These are phyloP conservation scores for Drosophila albomicans DNA, from an alignment of 1,140 invertebrate genomes.

Conservation along the genomic window DNA sequence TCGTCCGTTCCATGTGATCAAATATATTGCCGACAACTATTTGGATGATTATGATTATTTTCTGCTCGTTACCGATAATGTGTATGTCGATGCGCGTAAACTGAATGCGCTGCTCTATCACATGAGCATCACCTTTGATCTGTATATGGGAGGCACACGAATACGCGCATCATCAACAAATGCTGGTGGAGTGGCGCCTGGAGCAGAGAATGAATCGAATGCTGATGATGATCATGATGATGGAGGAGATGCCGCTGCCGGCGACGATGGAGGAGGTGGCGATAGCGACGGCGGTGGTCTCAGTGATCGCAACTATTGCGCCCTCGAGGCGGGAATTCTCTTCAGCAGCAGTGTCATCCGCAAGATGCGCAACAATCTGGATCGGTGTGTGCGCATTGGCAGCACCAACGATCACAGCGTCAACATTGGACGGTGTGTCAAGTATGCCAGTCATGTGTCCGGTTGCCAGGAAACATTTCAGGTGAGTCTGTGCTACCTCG, in stretches of 20 bases:
- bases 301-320: conserved; percentile 82
- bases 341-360: conserved; percentile 91
- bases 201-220: conserved; percentile 4
- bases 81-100: conserved; percentile 91
- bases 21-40: conserved; percentile 95
- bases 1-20: conserved; percentile 93
- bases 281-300: conserved; percentile 19
- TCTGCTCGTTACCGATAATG: conserved; percentile 92
- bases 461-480: conserved; percentile 86
- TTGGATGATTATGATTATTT: conserved; percentile 96
- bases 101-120: conserved; percentile 89
- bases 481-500: conserved; percentile 72
- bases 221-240: conserved; percentile 2
- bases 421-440: conserved; percentile 93
- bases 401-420: conserved; percentile 91
- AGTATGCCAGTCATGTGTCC: conserved; percentile 88
- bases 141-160: conserved; percentile 89
- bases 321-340: conserved; percentile 90
- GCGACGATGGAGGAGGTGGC: conserved; percentile 8
- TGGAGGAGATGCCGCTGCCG: conserved; percentile 6
- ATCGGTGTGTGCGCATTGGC: conserved; percentile 94
- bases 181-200: not conserved
- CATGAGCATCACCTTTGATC: conserved; percentile 92
- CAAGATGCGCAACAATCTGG: conserved; percentile 90
- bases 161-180: conserved; percentile 32